Conservation (phyloP, 2,888 invertebrate species). For the Luperina testacea region DNA sequence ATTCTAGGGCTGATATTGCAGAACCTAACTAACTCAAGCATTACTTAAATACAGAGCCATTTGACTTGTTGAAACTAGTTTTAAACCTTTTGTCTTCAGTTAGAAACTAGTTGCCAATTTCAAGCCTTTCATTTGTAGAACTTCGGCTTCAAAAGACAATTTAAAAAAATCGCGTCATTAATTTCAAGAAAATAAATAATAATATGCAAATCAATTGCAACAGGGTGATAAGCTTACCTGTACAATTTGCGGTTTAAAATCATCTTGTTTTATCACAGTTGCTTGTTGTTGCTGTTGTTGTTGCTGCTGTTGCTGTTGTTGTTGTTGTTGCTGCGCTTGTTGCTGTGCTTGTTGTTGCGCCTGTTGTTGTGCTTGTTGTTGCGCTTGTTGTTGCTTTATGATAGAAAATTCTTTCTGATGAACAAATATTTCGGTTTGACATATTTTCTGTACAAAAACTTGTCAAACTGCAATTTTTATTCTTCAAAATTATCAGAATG, state of each 20-base stretch:
- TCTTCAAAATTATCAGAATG: too few relatives aligned
- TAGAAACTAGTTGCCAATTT: not conserved
- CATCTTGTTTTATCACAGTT: slow-evolving; percentile 88
- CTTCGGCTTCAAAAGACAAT: not conserved
- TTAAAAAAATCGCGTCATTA: not conserved
- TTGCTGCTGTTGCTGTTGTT: slow-evolving; percentile 78
- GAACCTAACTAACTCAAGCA: not conserved
- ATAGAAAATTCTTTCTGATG: not conserved
- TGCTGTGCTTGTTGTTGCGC: slow-evolving; percentile 80
- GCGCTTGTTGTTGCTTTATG: slow-evolving; percentile 77
- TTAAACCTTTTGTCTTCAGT: not conserved
- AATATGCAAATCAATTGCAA: not conserved
- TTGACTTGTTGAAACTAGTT: not conserved
- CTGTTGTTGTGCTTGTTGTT: slow-evolving; percentile 76
- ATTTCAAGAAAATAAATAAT: not conserved
- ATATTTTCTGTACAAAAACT: too few relatives aligned
- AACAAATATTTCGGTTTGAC: too few relatives aligned
- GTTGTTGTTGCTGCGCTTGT: slow-evolving; percentile 82
- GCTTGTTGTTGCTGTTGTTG: slow-evolving; percentile 80
- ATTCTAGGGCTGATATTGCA: not conserved
- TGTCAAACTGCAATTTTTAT: too few relatives aligned
- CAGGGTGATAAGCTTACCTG: slow-evolving; percentile 75
- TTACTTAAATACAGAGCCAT: not conserved
- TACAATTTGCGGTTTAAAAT: slow-evolving; percentile 88
- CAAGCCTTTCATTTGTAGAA: not conserved